A percentile compares a stretch with the other conserved stretches of the same genome.
Evolutionary conservation across 2,797 vertebrate species (phyloP).

Genomic region (Amniataba percoides): DNA sequence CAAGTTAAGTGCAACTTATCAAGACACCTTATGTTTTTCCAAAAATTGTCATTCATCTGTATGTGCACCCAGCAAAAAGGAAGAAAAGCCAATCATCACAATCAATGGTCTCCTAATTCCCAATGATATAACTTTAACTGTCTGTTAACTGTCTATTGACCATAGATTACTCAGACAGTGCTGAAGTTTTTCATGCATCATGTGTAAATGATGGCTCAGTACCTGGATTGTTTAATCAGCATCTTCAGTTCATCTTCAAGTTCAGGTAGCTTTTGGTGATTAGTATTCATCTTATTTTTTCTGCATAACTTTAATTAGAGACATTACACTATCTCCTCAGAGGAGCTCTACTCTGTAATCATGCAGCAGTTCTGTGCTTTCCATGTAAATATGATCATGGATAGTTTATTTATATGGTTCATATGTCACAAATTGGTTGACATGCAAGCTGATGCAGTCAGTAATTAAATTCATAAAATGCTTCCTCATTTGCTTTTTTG

Average conservation of each 20-base stretch:
- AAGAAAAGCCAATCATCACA: too few species aligned
- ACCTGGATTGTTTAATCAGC: slow-evolving; percentile 33
- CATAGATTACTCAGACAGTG: neutral
- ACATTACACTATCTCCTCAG: slow-evolving; percentile 17
- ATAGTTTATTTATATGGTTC: slow-evolving; percentile 10
- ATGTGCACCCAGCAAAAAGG: too few species aligned
- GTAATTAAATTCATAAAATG: slow-evolving; percentile 25
- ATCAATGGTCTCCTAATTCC: neutral
- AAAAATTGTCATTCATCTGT: too few species aligned
- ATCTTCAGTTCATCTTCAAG: slow-evolving; percentile 13
- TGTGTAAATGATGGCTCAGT: slow-evolving; percentile 18
- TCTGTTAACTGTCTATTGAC: neutral
- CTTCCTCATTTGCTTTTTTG: slow-evolving; percentile 39
- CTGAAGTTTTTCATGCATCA: slow-evolving; percentile 12
- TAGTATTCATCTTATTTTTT: slow-evolving; percentile 13
- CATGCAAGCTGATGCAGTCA: neutral
- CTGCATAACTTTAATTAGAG: slow-evolving; percentile 38
- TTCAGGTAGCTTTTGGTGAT: slow-evolving; percentile 19
- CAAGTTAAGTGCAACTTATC: too few species aligned
- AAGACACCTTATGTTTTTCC: too few species aligned
- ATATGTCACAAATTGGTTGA: slow-evolving; percentile 15
- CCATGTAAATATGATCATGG: slow-evolving; percentile 28
- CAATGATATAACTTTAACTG: neutral
- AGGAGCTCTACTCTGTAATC: slow-evolving; percentile 18
- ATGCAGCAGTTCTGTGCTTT: slow-evolving; percentile 6